Percentiles rank a stretch among this genome's conserved stretches.
These are phyloP conservation scores for Acanthacorydalis orientalis DNA, from an alignment of 2,888 invertebrate species.

Conservation along the genomic window DNA sequence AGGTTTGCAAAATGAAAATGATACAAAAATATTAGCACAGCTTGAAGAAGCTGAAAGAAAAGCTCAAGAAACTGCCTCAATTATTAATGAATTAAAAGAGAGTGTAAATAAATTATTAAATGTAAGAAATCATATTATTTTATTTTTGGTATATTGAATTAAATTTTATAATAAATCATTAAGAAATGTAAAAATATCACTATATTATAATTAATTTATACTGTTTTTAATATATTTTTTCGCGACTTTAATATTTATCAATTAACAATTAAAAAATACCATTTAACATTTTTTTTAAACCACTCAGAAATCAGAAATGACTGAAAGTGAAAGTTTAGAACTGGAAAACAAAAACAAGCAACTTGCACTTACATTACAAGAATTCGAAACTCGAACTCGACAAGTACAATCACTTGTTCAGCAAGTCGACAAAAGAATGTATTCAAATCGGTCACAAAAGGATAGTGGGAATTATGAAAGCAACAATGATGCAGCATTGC, in stretches of 20 bases:
- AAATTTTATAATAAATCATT: slow-evolving; percentile 3
- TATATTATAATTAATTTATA: too few species aligned
- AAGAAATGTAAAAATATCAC: background rate
- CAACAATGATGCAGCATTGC: slow-evolving; percentile 18
- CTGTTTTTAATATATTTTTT: background rate
- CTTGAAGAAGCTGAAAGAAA: slow-evolving; percentile 30
- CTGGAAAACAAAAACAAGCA: slow-evolving; percentile 38
- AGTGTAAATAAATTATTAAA: slow-evolving; percentile 22
- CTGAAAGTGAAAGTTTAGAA: slow-evolving; percentile 36
- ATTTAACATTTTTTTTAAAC: background rate
- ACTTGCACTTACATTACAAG: slow-evolving; percentile 38
- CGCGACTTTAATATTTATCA: too few species aligned
- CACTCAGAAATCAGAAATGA: slow-evolving; percentile 36
- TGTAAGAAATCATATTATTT: slow-evolving; percentile 13
- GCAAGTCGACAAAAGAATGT: slow-evolving; percentile 18
- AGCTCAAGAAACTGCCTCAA: slow-evolving; percentile 27
- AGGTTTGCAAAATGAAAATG: too few species aligned
- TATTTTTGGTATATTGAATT: background rate
- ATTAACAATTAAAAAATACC: too few species aligned
- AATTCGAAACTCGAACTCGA: slow-evolving; percentile 42
- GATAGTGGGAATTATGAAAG: slow-evolving; percentile 23
- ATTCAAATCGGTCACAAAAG: slow-evolving; percentile 11
- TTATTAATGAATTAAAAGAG: slow-evolving; percentile 25
- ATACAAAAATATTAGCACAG: slow-evolving; percentile 23
- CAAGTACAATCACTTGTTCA: slow-evolving; percentile 36